These are phyloP conservation scores for Oncorhynchus tshawytscha DNA, from an alignment of 2,113 vertebrate genomes.

Conservation along the genomic window DNA sequence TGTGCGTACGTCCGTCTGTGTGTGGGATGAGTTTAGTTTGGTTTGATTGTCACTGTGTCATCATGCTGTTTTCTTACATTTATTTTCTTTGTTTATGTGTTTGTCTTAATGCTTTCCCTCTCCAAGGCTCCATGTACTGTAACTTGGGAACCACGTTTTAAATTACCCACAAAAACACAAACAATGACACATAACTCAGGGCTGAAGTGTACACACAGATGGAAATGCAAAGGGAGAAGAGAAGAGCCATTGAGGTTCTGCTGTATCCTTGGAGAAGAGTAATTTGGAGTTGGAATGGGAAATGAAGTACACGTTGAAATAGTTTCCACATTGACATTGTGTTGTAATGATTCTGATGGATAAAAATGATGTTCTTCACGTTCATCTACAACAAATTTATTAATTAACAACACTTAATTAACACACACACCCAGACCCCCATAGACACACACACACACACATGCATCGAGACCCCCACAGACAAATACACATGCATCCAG, in stretches of 20 bases:
- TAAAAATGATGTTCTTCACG: too few relatives aligned
- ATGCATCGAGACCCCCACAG: too few relatives aligned
- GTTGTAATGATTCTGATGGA: too few relatives aligned
- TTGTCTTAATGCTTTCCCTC: not conserved
- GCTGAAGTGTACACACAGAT: not conserved
- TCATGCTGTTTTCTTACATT: not conserved
- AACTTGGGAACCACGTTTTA: not conserved
- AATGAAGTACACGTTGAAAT: too few relatives aligned
- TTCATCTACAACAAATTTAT: too few relatives aligned
- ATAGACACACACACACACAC: too few relatives aligned
- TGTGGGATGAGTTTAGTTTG: not conserved
- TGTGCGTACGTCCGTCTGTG: conserved; percentile 7
- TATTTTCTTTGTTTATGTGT: not conserved
- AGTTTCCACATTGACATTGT: too few relatives aligned
- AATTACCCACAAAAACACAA: not conserved
- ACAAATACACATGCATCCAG: too few relatives aligned
- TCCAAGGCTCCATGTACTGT: not conserved
- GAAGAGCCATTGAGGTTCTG: not conserved
- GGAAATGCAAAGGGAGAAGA: not conserved
- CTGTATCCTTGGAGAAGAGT: too few relatives aligned
- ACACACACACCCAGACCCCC: too few relatives aligned
- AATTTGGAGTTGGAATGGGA: too few relatives aligned
- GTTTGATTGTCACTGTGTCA: not conserved
- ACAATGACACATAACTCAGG: not conserved
- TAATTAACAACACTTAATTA: too few relatives aligned